These are phyloP conservation scores for Spatula versicolor DNA, from an alignment of 2,797 vertebrate genomes.

Conservation along the genomic window DNA sequence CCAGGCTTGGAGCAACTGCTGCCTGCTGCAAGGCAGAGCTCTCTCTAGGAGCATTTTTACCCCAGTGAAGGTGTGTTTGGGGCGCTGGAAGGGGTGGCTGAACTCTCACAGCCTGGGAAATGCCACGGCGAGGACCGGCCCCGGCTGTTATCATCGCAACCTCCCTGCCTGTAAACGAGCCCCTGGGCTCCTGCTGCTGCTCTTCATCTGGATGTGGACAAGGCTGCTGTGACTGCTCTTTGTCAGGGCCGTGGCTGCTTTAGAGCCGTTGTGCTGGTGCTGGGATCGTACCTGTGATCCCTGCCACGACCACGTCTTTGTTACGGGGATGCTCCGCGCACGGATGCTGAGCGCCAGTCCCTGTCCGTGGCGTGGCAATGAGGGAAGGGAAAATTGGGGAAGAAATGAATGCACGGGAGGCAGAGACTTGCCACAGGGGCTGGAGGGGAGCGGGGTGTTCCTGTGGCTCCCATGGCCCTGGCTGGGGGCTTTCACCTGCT, in stretches of 20 bases:
- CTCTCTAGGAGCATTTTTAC: fast-evolving
- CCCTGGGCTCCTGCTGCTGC: neutral
- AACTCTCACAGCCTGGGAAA: fast-evolving
- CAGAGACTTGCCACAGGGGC: neutral
- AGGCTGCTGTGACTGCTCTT: neutral
- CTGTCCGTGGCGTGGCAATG: fast-evolving
- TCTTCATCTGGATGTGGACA: fast-evolving
- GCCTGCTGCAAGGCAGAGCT: neutral
- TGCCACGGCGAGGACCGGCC: neutral
- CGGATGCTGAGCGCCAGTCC: neutral
- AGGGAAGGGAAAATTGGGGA: neutral
- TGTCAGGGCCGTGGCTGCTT: neutral
- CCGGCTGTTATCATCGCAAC: neutral
- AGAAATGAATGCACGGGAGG: fast-evolving
- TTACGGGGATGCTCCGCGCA: neutral
- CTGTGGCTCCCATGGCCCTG: fast-evolving
- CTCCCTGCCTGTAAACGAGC: neutral
- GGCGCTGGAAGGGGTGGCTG: neutral
- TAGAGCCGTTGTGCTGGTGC: neutral
- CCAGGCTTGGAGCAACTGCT: neutral
- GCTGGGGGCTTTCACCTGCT: neutral
- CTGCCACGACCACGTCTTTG: neutral
- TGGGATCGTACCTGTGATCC: neutral
- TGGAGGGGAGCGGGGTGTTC: neutral
- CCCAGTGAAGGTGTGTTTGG: fast-evolving